Percentiles rank a stretch among this genome's conserved stretches.
Conservation (phyloP, 2,797 vertebrate species). For the Cryptoblepharus egeriae region DNA sequence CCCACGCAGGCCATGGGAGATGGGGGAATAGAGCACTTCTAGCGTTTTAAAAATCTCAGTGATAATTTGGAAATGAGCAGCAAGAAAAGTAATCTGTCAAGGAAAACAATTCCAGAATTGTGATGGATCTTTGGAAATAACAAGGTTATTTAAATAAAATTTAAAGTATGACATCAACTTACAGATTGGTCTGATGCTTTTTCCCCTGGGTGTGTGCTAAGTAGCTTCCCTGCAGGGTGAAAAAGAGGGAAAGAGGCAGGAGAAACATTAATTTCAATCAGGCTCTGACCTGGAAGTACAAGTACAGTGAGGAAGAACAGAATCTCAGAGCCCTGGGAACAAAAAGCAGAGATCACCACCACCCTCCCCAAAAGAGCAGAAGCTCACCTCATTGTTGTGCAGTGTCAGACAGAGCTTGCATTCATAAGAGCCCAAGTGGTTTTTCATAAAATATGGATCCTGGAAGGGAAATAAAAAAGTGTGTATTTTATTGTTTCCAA, state of each 20-base stretch:
- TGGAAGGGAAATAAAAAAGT: constrained; percentile 39
- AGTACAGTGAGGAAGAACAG: no score
- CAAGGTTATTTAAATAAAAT: no score
- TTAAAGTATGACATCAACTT: constrained; percentile 71
- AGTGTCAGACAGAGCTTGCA: constrained; percentile 97
- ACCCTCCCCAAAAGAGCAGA: no score
- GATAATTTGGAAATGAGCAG: no score
- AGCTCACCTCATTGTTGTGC: constrained; percentile 94
- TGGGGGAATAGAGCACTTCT: background rate
- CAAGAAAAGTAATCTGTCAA: no score
- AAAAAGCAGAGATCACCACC: no score
- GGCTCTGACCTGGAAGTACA: background rate
- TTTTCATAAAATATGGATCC: constrained; percentile 99
- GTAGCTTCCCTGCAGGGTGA: constrained; percentile 88
- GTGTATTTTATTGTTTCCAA: no score
- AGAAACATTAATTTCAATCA: background rate
- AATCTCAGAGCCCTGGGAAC: no score
- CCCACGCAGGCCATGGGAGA: no score
- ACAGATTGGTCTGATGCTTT: constrained; percentile 99
- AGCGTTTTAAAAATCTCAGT: background rate
- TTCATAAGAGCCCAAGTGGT: constrained; percentile 96
- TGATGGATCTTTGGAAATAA: background rate
- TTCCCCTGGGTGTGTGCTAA: constrained; percentile 98
- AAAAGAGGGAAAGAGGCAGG: constrained; percentile 8
- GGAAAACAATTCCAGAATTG: background rate